Base-by-base conservation (phyloP, 1,140 invertebrate species). In the Streblospio benedicti region DNA sequence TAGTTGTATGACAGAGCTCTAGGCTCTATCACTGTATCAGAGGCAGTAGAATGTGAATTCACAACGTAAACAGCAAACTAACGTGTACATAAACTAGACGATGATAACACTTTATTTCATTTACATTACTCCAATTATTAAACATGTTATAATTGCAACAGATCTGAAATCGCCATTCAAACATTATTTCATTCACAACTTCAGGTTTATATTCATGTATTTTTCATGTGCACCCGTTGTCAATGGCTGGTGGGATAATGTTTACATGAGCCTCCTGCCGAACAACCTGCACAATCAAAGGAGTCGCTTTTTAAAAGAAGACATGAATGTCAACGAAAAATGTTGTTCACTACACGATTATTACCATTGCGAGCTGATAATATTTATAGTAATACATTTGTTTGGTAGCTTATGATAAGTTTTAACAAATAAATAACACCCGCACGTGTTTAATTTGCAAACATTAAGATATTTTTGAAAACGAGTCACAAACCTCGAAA, bases 401-500 rank as follows among this genome's bases (percentile, higher is more conserved):
- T 1, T 2, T 6, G 33, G 18, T 14, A 38, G 20, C 30, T 20
- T 14, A 23, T 5, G 18, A 18, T 18, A 3, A 38, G 23, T 33
- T 23, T 16, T 20, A 55, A 41, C 16, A 16, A 60, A 55, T 31
- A 32, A 27, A 30, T 35, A 38, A 20, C 0, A 25, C 5, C 23
- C 1, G 27, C n/a, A 4, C 4, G 14, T 28, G 30, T 28, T 27
- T 47, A 23, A 27, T 47, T 47, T 47, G 30, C 25, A 47, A 20
- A 54, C 30, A 18, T n/a, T 33, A n/a, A 53, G n/a, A 27, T 27
- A 41, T 18, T 32, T 16, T 6, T 35, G 33, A 61, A 61, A 61
- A 57, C 59, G 59, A 61, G 59, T 61, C 59, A 61, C 59, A 61
- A 61, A 61, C 59, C 59, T 61, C 59, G 59, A 61, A 55, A 57